Evolutionary conservation across 2,888 invertebrate species (phyloP), one percentile per base, ranked within the genome.

Genomic region (Synanthedon tipuliformis): DNA sequence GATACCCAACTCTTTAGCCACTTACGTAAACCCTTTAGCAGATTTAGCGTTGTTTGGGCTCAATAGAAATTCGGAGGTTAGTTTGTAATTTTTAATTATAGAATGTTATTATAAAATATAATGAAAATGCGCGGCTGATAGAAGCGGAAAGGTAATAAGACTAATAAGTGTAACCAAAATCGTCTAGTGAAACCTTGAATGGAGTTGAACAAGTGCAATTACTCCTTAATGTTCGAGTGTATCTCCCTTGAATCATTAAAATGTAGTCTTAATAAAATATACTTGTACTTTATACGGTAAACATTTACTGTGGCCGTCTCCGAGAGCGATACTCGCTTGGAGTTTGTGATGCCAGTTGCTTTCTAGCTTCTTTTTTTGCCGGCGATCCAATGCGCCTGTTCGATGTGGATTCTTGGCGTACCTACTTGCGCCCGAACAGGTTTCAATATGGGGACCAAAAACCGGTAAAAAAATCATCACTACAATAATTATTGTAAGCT

Each of bases 381-480:
- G 66, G 59, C 69, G 67, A 71, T 68, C 69, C 70, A 69, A 71
- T 72, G 68, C 71, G 78, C 71, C 70, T 69, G 69, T 71, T 75
- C 76, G 68, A 69, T 71, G 71, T 78, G 73, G 72, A 77, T 77
- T 77, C 81, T 78, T 80, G 72, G 74, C 76, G 77, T 74, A 75
- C n/a, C n/a, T n/a, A n/a, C 75, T 78, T 70, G 69, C 74, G 66
- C 65, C 66, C 72, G 75, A 85, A 85, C 85, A 77, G 86, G 86
- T 85, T 85, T 73, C 63, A 74, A 78, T 73, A 72, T 73, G 75
- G 71, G 74, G 73, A 73, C 77, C 76, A 65, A 75, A 74, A 81
- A 80, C 80, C 78, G 78, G 79, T 80, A 81, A 84, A 82, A 16
- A 85, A 84, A 81, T 75, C 75, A 80, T 81, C 80, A 73, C 72